These are phyloP conservation scores for Pemphigus obesinymphae DNA, from an alignment of 1,140 invertebrate species.

Conservation along the genomic window DNA sequence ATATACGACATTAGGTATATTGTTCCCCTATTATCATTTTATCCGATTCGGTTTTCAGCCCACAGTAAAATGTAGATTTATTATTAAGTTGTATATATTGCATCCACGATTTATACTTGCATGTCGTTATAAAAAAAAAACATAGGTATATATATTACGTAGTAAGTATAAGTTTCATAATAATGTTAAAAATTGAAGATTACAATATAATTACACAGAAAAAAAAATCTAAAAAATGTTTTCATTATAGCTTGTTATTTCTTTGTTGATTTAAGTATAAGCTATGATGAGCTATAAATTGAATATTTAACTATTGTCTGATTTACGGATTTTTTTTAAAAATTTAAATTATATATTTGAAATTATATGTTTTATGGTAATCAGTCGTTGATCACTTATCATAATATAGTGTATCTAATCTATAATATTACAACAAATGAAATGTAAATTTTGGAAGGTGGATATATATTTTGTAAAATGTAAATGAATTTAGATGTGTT, in stretches of 20 bases:
- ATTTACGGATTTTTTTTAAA: too few species aligned
- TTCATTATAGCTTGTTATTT: conserved; percentile 35
- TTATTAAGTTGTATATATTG: not conserved
- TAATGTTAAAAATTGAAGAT: not conserved
- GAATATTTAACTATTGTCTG: too few species aligned
- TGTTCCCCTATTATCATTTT: not conserved
- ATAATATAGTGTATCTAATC: too few species aligned
- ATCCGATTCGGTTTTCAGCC: not conserved
- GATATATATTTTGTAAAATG: too few species aligned
- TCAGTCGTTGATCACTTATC: too few species aligned
- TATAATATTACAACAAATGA: too few species aligned
- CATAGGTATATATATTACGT: too few species aligned
- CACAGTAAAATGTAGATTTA: not conserved
- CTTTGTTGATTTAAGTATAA: conserved; percentile 36
- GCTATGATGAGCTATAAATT: conserved; percentile 1
- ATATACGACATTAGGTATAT: not conserved
- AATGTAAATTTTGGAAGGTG: too few species aligned
- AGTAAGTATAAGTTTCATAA: not conserved
- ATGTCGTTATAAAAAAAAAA: not conserved
- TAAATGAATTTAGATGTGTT: too few species aligned
- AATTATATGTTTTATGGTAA: too few species aligned
- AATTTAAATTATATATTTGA: too few species aligned
- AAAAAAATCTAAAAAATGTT: not conserved
- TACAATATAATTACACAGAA: not conserved
- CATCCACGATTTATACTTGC: not conserved